Evolutionary conservation across 2,888 invertebrate genomes (phyloP), one percentile per base, ranked within the genome.

Genomic region (Ethmia dodecea): DNA sequence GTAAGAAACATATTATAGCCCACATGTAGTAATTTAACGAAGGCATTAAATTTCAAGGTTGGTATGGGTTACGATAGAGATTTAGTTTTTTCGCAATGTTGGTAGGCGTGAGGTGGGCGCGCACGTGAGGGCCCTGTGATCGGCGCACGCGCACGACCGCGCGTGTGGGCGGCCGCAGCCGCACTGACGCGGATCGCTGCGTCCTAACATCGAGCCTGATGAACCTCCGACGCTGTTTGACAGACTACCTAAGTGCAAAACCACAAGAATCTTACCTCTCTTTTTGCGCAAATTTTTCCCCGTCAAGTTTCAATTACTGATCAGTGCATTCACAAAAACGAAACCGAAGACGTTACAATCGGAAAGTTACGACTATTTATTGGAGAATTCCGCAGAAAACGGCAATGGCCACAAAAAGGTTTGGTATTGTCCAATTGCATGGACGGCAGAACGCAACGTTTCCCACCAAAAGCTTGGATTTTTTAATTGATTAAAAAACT

Each of bases 1-100:
- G 49, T 47, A 55, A 55, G 60, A 55, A 67, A 61, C 60, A 67
- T 71, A 70, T 66, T 61, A 55, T 64, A 65, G 67, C 76, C 75
- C 77, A 79, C 80, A 66, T 75, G 62, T 58, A 58, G 65, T 65
- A 67, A 71, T 74, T 75, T 74, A 75, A 76, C 61, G 61, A 71
- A 77, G 70, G 75, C 66, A 72, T 79, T 80, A 74, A 75, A 71
- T 73, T 67, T 76, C 81, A 84, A 86, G 83, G 84, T 77, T 78
- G 60, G 52, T 60, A 59, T 69, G 59, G 64, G 71, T 74, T 64
- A 68, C 59, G 67, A 67, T 63, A 58, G 64, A 72, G 71, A 72
- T 78, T 76, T 69, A 60, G 60, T 70, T 81, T 79, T 86, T 84
- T 86, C 77, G 83, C 83, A 83, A 83, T 66, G 71, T 71, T 75